phyloP scores from a whole-genome alignment of 2,113 vertebrate species.

The Misgurnus anguillicaudatus region DNA sequence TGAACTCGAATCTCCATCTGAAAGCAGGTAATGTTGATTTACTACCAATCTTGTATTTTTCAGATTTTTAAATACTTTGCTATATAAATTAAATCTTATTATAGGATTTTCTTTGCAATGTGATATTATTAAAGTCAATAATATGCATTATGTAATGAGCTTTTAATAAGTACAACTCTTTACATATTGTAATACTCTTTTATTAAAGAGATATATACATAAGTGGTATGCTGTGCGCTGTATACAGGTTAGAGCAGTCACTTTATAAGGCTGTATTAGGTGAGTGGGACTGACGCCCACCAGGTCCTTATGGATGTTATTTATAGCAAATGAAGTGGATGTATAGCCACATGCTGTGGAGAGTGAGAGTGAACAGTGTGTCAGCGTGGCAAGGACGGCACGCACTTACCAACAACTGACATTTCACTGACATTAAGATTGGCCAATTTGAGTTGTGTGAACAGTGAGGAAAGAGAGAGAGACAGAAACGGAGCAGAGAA shows the following conservation, averaged over 20 bases:
- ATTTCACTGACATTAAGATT: constrained; percentile 83
- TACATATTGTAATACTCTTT: background rate
- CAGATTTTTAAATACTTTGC: no score
- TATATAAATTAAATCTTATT: background rate
- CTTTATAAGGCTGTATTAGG: constrained; percentile 55
- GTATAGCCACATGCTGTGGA: constrained; percentile 74
- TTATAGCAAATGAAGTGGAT: constrained; percentile 72
- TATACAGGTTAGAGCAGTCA: constrained; percentile 37
- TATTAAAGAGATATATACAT: no score
- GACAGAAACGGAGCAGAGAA: constrained; percentile 7
- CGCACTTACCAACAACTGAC: constrained; percentile 80
- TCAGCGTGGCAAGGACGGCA: constrained; percentile 65
- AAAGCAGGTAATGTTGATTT: no score
- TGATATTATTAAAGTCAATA: constrained; percentile 4
- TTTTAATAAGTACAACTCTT: constrained; percentile 28
- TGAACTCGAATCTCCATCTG: no score
- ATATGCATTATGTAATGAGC: constrained; percentile 27
- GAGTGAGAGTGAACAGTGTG: constrained; percentile 66
- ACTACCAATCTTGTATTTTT: no score
- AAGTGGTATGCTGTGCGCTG: background rate
- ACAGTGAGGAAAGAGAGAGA: constrained; percentile 21
- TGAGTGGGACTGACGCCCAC: constrained; percentile 52
- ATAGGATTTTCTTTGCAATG: constrained; percentile 5
- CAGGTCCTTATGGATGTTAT: constrained; percentile 71
- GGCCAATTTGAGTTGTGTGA: constrained; percentile 73